Evolutionary conservation across 2,113 vertebrate species (phyloP).

Genomic region (Typhlomys cinereus): DNA sequence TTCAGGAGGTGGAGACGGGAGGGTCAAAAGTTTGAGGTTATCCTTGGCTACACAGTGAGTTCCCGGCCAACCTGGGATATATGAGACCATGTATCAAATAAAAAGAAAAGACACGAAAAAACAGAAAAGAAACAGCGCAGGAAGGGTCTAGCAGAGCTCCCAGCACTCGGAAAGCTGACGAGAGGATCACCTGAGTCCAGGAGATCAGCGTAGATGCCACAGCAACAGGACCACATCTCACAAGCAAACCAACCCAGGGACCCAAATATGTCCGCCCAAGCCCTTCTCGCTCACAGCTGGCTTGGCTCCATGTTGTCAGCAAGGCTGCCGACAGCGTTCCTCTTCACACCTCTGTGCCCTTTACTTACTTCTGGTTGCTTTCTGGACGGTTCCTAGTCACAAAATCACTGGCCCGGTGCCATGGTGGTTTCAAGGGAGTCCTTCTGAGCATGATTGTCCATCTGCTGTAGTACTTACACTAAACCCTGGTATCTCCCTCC

Average conservation of each 20-base stretch:
- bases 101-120: neutral
- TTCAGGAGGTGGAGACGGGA: neutral
- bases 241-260: neutral
- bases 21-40: neutral
- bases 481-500: neutral
- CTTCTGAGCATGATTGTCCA: neutral
- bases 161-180: neutral
- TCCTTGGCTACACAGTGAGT: neutral
- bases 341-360: conserved; percentile 7
- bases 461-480: neutral
- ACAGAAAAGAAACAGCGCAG: no score
- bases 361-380: conserved; percentile 40
- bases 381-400: neutral
- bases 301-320: neutral
- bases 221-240: neutral
- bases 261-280: neutral
- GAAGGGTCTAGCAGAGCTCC: neutral
- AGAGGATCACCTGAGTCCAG: neutral
- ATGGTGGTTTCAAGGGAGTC: neutral
- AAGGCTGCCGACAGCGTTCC: neutral
- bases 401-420: neutral
- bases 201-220: neutral
- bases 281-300: neutral
- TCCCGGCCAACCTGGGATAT: neutral
- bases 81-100: neutral